Percentiles rank a stretch among this genome's conserved stretches.
Conservation (phyloP, 2,113 vertebrate species). For the Kryptolebias marmoratus region DNA sequence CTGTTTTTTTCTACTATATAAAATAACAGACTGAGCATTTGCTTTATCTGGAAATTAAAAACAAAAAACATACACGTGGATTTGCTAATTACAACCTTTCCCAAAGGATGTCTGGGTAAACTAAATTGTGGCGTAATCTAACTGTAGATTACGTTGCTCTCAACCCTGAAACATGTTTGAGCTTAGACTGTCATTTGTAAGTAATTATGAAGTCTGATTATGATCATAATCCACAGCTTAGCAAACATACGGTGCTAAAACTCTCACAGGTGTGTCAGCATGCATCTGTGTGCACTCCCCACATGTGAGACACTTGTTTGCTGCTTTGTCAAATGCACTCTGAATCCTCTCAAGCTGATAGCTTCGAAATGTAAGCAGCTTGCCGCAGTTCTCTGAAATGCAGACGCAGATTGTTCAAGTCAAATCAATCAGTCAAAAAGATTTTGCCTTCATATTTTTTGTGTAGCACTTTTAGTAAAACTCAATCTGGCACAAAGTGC, state of each 20-base stretch:
- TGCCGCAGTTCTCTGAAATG: background rate
- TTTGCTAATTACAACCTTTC: slow-evolving; percentile 12
- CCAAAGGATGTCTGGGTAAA: slow-evolving; percentile 1
- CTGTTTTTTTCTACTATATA: background rate
- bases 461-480: background rate
- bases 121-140: slow-evolving; percentile 6
- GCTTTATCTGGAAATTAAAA: slow-evolving; percentile 28
- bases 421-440: background rate
- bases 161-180: slow-evolving; percentile 23
- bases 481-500: background rate
- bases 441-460: background rate
- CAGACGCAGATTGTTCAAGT: slow-evolving; percentile 1
- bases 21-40: background rate
- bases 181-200: slow-evolving; percentile 3
- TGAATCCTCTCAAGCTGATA: slow-evolving; percentile 8
- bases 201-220: slow-evolving; percentile 45
- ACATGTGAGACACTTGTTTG: slow-evolving; percentile 38
- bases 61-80: slow-evolving; percentile 1
- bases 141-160: slow-evolving; percentile 16
- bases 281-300: slow-evolving; percentile 13
- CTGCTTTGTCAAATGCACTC: background rate
- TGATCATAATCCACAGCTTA: slow-evolving; percentile 26
- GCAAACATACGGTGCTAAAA: slow-evolving; percentile 41
- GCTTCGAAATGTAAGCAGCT: slow-evolving; percentile 1
- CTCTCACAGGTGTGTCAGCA: slow-evolving; percentile 37